Conservation (phyloP, 2,113 vertebrate species). For the Neodontobutis hainanensis region DNA sequence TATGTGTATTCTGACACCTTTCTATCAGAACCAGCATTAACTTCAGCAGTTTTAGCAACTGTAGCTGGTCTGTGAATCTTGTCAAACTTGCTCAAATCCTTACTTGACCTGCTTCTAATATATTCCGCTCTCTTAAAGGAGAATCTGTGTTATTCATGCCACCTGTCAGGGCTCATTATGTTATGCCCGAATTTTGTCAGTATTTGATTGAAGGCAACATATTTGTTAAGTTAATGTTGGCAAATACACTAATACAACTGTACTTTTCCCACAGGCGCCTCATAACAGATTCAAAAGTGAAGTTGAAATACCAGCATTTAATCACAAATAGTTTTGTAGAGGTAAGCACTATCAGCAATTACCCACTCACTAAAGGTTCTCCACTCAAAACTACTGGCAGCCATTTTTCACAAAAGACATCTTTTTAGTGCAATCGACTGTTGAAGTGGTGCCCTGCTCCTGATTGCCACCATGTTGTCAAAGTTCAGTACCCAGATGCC, state of each 20-base stretch:
- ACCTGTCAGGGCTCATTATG: too few relatives aligned
- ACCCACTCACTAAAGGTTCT: too few relatives aligned
- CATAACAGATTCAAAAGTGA: constrained; percentile 99
- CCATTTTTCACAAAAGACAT: neutral
- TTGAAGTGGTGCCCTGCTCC: constrained; percentile 99
- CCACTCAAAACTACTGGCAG: too few relatives aligned
- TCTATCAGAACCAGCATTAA: too few relatives aligned
- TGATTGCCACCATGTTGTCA: constrained; percentile 99
- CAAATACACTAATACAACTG: constrained; percentile 23
- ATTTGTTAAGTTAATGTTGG: too few relatives aligned
- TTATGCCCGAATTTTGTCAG: too few relatives aligned
- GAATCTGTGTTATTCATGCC: too few relatives aligned
- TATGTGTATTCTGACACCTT: constrained; percentile 7
- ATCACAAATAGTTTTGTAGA: constrained; percentile 99
- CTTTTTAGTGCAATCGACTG: constrained; percentile 94
- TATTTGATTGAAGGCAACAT: too few relatives aligned
- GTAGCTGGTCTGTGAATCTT: too few relatives aligned
- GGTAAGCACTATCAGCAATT: constrained; percentile 80
- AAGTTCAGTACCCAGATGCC: constrained; percentile 98
- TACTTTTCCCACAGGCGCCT: constrained; percentile 85
- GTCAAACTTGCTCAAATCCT: too few relatives aligned
- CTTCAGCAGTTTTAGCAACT: constrained; percentile 1
- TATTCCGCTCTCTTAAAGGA: too few relatives aligned
- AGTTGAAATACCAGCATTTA: constrained; percentile 99
- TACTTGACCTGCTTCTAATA: too few relatives aligned